Evolutionary conservation across 2,797 vertebrate species (phyloP), one percentile per base, ranked within the genome.

Genomic region (Labroides dimidiatus): DNA sequence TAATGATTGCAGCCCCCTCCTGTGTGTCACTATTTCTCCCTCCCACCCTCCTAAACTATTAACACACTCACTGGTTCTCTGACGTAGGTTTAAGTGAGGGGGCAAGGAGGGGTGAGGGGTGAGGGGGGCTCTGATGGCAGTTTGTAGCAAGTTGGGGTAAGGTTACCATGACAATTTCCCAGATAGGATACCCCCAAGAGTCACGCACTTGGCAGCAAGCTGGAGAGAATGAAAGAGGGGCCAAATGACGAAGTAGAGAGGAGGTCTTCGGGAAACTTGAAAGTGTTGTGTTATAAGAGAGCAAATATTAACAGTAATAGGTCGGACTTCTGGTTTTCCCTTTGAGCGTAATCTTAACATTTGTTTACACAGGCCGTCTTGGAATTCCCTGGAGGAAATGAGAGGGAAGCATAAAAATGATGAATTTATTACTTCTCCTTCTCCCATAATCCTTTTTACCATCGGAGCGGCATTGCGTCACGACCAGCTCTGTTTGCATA

Each of bases 351-450:
- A 90, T 87, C 82, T 80, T 45, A 0, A 9, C 12, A 48, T 86
- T 80, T 90, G 85, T 89, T 89, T 87, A 78, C 64, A 81, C 83
- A 79, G 74, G 68, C 62, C 85, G 75, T 82, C 69, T 69, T 86
- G 91, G 92, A 93, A 93, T 94, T 86, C 91, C 90, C 90, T 78
- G 2, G 24, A 89, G 93, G 92, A 93, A 93, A 93, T 92, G 84
- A 86, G 77, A 70, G 69, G 60, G 70, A 70, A 69, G 78, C 65
- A 71, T 81, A 82, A 87, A 88, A 90, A 86, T 89, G 39, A 89
- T 91, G 81, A 84, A 89, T 85, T 84, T 91, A 89, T 88, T 86
- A 85, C 77, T 56, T 64, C 74, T 64, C 30, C 68, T 84, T 84
- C 69, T 79, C 81, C 68, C 64, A 76, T 83, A 87, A 90, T 86